A percentile compares a stretch with the other conserved stretches of the same genome.
Conservation (phyloP, 2,113 vertebrate species). For the Alligator mississippiensis region DNA sequence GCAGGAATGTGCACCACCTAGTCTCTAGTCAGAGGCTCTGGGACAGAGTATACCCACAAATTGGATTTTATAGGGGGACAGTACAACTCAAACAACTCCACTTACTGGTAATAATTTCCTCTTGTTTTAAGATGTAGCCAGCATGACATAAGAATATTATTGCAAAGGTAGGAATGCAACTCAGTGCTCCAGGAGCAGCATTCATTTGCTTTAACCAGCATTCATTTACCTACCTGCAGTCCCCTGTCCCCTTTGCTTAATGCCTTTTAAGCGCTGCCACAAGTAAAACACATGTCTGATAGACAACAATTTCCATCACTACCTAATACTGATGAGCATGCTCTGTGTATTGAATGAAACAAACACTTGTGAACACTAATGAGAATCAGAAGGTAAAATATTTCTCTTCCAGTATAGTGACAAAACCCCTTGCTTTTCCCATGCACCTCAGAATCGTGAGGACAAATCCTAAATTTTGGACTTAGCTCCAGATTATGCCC, state of each 20-base stretch:
- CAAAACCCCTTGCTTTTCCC: not conserved
- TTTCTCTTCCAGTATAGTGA: not conserved
- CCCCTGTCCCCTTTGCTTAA: not conserved
- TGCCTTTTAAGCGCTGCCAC: not conserved
- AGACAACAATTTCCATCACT: not conserved
- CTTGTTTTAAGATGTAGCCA: not conserved
- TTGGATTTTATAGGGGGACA: too few relatives aligned
- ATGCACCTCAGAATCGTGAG: fast-evolving
- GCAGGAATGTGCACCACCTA: too few relatives aligned
- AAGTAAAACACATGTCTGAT: not conserved
- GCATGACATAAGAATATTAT: not conserved
- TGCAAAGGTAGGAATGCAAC: not conserved
- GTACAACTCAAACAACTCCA: too few relatives aligned
- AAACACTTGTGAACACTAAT: not conserved
- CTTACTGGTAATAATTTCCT: too few relatives aligned
- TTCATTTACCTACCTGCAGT: not conserved
- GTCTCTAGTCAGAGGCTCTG: too few relatives aligned
- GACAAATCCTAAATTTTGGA: not conserved
- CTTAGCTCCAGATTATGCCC: not conserved
- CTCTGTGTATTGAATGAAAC: too few relatives aligned
- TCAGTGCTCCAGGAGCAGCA: not conserved
- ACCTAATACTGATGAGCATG: not conserved
- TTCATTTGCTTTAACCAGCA: not conserved
- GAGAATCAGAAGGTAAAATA: not conserved
- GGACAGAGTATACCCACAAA: too few relatives aligned